Base-by-base conservation (phyloP, 2,888 invertebrate species). In the Epinotia demarniana region DNA sequence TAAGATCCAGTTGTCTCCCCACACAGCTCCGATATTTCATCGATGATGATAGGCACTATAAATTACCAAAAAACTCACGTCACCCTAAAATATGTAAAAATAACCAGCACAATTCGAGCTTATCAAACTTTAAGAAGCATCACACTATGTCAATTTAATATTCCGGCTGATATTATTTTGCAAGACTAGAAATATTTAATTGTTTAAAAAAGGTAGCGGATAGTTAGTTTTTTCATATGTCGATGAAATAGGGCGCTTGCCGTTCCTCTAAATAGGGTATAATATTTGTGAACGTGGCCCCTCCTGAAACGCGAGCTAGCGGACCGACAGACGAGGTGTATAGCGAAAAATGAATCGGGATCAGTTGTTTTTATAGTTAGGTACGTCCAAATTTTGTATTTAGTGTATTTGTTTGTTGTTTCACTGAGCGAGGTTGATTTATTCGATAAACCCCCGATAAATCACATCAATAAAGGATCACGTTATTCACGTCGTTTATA, bases 211-310 rank as follows among this genome's bases (percentile, higher is more conserved):
- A 71, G 58, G 67, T 61, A 46, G 68, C 72, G 70, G 69, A 60
- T 73, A 73, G 69, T 19, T 49, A 39, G 39, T 23, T 53, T 66
- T 33, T 73, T 73, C 57, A 49, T 78, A 74, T 78, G 79, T 84
- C 82, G 81, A 83, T 84, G 81, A 86, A 83, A 82, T 83, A 84
- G 83, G 85, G 84, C 84, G 80, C 81, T 84, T 83, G 80, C 81
- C 84, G 82, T 85, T 81, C 78, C 79, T 84, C 78, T 83, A 83
- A 76, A 78, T 85, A 84, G 80, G 81, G 72, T 85, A 81, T 80
- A 79, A 66, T 79, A 75, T 60, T 78, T 78, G 80, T 78, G 78
- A 80, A 81, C 83, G 83, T 84, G n/a, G 8, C 77, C 81, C 83
- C 83, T 75, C 77, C 80, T 79, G 76, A 80, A 79, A 84, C 80